Evolutionary conservation across 2,797 vertebrate genomes (phyloP), one percentile per base, ranked within the genome.

Genomic region (Eulemur rubriventer): DNA sequence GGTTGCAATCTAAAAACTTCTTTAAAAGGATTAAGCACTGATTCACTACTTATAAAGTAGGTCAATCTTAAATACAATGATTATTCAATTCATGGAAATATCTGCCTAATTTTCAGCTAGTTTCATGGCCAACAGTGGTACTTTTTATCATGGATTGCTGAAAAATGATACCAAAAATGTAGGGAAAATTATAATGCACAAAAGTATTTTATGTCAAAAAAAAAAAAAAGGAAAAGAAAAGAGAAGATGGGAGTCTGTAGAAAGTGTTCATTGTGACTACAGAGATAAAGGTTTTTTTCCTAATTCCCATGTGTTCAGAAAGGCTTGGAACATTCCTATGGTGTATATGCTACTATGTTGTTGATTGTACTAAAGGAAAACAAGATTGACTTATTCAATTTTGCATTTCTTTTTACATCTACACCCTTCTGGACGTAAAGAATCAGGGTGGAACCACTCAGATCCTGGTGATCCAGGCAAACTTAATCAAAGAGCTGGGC

Each of bases 121-220:
- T 90, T 93, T 96, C 67, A 84, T 43, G 35, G 28, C 50, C 75
- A 70, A 55, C 6, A 7, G 4, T n/a, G 7, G 26, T 84, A 84
- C 72, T 94, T 97, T 55, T 95, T 65, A 87, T 87, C 14, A 88
- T 13, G n/a, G 50, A 57, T 65, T 43, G 18, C 33, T 81, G 43
- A 95, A 90, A 94, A 46, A 1, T 50, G 82, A 55, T n/a, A 67
- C 91, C 73, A 18, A 85, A 96, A 96, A 46, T 18, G 14, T 78
- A 69, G 46, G 69, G 20, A 80, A 92, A 88, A 72, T 69, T 22
- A 52, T 78, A 88, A 59, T 41, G 55, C 33, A 55, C 50, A 79
- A 73, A 78, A 43, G 12, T 73, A 59, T 33, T 73, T 89, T 85
- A 67, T 11, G 2, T 55, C 2, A 48, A 43, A 72, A 38, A 69